phyloP scores from a whole-genome alignment of 1,140 invertebrate genomes.

The Drosophila pseudoananassae region DNA sequence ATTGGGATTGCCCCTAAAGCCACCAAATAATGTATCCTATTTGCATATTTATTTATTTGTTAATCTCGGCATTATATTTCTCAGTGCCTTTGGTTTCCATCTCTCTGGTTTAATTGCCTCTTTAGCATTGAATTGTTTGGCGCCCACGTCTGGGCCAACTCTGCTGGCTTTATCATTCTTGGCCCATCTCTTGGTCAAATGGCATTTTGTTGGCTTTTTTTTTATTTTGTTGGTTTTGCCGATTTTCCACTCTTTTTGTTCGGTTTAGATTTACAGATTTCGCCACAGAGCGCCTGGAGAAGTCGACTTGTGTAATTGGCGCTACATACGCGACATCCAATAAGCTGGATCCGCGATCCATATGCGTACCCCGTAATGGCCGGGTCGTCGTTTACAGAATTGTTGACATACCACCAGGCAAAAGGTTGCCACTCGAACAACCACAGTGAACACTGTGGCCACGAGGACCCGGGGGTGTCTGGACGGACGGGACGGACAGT shows the following conservation, averaged over 20 bases:
- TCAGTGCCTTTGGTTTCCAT: constrained; percentile 1
- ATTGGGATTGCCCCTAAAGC: no score
- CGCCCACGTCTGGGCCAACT: constrained; percentile 59
- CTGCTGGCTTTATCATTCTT: constrained; percentile 52
- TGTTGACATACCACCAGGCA: constrained; percentile 68
- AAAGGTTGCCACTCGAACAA: constrained; percentile 35
- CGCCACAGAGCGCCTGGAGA: constrained; percentile 24
- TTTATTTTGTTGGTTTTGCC: constrained; percentile 8
- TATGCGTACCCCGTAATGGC: constrained; percentile 46
- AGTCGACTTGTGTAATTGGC: constrained; percentile 67
- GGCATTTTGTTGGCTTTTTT: constrained; percentile 54
- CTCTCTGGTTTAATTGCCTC: constrained; percentile 60
- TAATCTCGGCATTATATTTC: background rate
- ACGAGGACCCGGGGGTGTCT: constrained; percentile 18
- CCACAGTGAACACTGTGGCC: constrained; percentile 26
- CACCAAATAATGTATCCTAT: background rate
- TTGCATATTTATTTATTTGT: background rate
- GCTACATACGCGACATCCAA: constrained; percentile 48
- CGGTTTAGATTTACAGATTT: constrained; percentile 68
- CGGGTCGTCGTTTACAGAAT: constrained; percentile 40
- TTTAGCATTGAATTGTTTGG: constrained; percentile 59
- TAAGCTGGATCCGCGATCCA: constrained; percentile 28
- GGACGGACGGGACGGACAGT: background rate
- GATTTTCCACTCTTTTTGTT: constrained; percentile 19
- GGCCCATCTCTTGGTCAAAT: constrained; percentile 69